Conservation (phyloP, 2,888 invertebrate species). For the Sarcophaga subvicina region DNA sequence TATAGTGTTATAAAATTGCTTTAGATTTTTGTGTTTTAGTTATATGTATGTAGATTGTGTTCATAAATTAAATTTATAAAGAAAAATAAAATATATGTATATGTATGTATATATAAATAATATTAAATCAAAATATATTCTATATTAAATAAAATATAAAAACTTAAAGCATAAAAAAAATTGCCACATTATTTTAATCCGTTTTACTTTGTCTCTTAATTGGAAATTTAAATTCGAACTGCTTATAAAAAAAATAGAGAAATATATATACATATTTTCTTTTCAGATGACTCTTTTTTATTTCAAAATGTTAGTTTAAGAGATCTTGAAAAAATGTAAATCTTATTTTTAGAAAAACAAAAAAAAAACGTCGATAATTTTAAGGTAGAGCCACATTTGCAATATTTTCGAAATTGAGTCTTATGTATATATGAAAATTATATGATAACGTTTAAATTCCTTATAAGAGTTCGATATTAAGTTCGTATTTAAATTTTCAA, state of each 20-base stretch:
- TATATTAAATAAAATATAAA: constrained; percentile 42
- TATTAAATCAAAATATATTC: constrained; percentile 44
- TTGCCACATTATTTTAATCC: constrained; percentile 55
- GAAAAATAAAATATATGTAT: background rate
- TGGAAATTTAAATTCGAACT: constrained; percentile 37
- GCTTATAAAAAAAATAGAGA: background rate
- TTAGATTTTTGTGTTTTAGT: constrained; percentile 31
- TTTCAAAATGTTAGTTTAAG: background rate
- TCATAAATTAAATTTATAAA: constrained; percentile 54
- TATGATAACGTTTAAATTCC: background rate
- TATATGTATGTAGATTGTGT: constrained; percentile 1
- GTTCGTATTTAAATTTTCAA: background rate
- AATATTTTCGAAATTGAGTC: background rate
- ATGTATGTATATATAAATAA: constrained; percentile 7
- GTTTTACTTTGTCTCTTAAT: constrained; percentile 44
- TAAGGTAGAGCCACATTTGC: background rate
- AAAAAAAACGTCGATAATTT: background rate
- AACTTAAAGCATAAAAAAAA: constrained; percentile 59
- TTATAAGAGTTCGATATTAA: too few relatives aligned
- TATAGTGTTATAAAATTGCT: constrained; percentile 37
- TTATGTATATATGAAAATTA: too few relatives aligned
- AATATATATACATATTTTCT: background rate
- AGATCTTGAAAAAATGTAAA: background rate
- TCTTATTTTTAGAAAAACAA: background rate
- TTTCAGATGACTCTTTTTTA: background rate